These are phyloP conservation scores for Brachypodius melanocephalos DNA, from an alignment of 2,113 vertebrate species.

Conservation along the genomic window DNA sequence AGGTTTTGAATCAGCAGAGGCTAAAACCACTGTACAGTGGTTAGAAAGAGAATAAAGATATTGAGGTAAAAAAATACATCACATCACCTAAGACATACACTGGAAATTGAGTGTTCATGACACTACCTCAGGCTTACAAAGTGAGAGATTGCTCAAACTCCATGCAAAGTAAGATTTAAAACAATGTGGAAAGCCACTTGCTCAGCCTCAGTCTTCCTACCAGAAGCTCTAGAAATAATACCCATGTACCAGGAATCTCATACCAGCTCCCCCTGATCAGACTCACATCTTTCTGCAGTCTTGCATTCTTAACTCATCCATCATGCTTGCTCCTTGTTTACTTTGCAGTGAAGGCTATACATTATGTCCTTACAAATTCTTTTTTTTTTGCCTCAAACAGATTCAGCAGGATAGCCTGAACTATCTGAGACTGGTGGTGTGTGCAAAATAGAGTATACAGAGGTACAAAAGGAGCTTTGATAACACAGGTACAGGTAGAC, in stretches of 20 bases:
- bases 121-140: neutral
- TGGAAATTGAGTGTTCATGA: neutral
- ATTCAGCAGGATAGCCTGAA: neutral
- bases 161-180: neutral
- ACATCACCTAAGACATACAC: neutral
- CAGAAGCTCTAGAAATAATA: neutral
- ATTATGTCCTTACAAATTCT: neutral
- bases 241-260: neutral
- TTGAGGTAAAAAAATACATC: neutral
- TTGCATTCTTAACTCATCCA: neutral
- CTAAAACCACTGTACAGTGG: neutral
- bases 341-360: neutral
- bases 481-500: neutral
- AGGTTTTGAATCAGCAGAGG: neutral
- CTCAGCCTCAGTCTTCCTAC: neutral
- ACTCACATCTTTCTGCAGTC: neutral
- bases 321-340: neutral
- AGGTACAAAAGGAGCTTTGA: neutral
- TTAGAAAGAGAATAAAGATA: neutral
- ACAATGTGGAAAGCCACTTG: neutral
- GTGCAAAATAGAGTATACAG: neutral
- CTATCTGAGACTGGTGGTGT: neutral
- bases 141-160: neutral
- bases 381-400: neutral
- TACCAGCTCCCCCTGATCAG: accelerated